Evolutionary conservation across 2,888 invertebrate genomes (phyloP), one percentile per base, ranked within the genome.

Genomic region (Archips crataeganus): DNA sequence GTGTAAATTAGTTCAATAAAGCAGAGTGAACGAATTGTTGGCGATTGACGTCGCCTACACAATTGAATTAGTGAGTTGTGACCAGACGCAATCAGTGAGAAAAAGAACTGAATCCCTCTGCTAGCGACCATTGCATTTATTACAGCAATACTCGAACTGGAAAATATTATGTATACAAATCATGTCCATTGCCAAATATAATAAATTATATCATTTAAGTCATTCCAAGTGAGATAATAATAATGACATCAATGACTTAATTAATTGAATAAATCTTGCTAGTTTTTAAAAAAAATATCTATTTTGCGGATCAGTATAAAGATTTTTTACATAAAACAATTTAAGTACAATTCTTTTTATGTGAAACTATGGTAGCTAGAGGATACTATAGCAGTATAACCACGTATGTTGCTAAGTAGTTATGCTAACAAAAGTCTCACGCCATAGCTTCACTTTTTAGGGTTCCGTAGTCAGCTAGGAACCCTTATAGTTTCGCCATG

Each of bases 1-100:
- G 75, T 75, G 78, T 81, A 81, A 83, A 83, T 85, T 84, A 82
- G 80, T 81, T 82, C 81, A 86, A 84, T 82, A 78, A 80, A 77
- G 78, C 74, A 62, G 72, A 75, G 75, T 77, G 62, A 80, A 79
- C 77, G 77, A 79, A 79, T 78, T 71, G 78, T 77, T 60, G 69
- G 42, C 76, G 75, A 72, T 75, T 75, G 75, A 51, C 75, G 47
- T 61, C 66, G 70, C 64, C 57, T 23, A 57, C 49, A 32, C 68
- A 73, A 73, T 73, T 73, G 69, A 73, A 69, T 60, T 54, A 73
- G 62, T 47, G 69, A 71, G 63, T 64, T 54, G 71, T 69, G 15
- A 60, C 60, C 59, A 69, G 59, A 65, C 64, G 62, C 57, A 47
- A 54, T 60, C 65, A 66, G 36, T 32, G 45, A 42, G 47, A 75